Conservation (phyloP, 2,113 vertebrate genomes). For the Trogon surrucura region DNA sequence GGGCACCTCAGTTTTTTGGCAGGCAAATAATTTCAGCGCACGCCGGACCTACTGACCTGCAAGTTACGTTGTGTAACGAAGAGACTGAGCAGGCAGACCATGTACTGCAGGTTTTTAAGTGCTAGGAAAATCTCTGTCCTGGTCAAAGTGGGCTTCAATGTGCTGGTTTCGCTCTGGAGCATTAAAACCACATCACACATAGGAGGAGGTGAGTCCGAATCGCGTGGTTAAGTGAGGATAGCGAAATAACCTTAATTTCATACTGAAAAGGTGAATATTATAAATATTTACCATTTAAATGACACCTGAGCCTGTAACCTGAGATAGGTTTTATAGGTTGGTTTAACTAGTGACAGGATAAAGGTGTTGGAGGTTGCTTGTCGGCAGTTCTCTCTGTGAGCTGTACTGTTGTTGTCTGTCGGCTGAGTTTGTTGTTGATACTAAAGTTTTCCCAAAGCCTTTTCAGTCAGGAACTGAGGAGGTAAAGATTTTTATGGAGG, state of each 20-base stretch:
- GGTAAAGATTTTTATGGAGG: background rate
- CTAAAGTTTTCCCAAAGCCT: background rate
- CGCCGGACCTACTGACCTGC: background rate
- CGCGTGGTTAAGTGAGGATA: background rate
- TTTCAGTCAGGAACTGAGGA: background rate
- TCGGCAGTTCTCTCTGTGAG: background rate
- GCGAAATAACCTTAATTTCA: background rate
- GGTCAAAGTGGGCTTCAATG: background rate
- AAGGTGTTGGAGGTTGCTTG: background rate
- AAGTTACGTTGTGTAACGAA: background rate
- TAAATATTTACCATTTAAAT: background rate
- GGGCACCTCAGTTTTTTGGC: background rate
- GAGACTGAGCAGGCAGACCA: background rate
- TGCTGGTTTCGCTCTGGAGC: background rate
- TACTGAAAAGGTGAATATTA: background rate
- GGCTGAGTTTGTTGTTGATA: background rate
- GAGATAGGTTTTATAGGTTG: background rate
- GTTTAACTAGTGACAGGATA: background rate
- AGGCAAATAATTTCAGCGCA: constrained; percentile 1
- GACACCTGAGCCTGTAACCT: background rate
- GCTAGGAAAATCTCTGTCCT: background rate
- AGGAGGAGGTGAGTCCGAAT: background rate
- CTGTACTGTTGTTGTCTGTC: background rate
- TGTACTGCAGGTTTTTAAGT: background rate
- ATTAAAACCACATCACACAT: background rate